Conservation (phyloP, 2,113 vertebrate species). For the Coptodon rendalli region DNA sequence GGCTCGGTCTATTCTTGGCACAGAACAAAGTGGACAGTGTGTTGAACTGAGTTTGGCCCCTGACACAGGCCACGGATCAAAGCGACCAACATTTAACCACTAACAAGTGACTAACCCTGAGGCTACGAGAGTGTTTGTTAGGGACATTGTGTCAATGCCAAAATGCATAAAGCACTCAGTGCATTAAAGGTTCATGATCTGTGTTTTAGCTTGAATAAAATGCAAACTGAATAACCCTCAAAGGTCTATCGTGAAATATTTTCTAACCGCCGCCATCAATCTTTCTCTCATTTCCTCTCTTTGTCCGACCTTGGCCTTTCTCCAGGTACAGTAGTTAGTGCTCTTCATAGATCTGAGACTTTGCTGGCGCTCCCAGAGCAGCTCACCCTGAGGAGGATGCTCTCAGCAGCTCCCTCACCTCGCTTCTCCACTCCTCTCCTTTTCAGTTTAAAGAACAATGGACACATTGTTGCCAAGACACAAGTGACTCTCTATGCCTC, state of each 20-base stretch:
- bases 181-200: not conserved
- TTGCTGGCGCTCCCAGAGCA: not conserved
- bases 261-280: not conserved
- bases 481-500: not conserved
- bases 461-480: slow-evolving; percentile 4
- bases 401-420: not conserved
- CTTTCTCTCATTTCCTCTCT: not conserved
- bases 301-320: not conserved
- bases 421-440: not conserved
- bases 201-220: not conserved
- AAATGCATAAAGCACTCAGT: not conserved
- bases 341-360: not conserved
- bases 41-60: not conserved
- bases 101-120: not conserved
- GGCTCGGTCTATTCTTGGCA: not conserved
- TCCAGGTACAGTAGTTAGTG: not conserved
- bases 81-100: slow-evolving; percentile 9
- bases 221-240: not conserved
- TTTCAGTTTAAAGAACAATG: slow-evolving; percentile 12
- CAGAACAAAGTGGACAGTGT: slow-evolving; percentile 36
- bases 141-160: not conserved
- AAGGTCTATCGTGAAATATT: not conserved
- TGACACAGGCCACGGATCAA: slow-evolving; percentile 22
- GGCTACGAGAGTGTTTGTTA: not conserved
- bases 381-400: not conserved